These are phyloP conservation scores for Leptinotarsa juncta DNA, from an alignment of 2,888 invertebrate species.

Conservation along the genomic window DNA sequence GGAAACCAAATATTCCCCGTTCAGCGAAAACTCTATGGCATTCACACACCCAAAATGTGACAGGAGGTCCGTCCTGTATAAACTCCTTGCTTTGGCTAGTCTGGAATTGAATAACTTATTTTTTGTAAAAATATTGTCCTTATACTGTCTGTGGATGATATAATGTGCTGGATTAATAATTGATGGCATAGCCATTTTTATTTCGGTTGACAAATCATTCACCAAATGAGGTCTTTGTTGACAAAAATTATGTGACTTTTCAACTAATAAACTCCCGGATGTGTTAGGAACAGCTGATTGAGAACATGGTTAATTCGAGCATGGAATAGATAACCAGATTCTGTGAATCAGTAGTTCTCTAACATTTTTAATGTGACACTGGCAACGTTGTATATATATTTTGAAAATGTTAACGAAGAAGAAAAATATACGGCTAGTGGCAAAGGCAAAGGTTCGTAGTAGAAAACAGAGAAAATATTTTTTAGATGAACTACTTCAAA, in stretches of 20 bases:
- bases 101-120: slow-evolving; percentile 72
- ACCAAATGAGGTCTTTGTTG: slow-evolving; percentile 43
- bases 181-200: slow-evolving; percentile 66
- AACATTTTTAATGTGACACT: neutral
- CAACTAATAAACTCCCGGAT: slow-evolving; percentile 30
- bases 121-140: slow-evolving; percentile 70
- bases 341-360: neutral
- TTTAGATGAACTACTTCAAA: no score
- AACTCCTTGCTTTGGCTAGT: slow-evolving; percentile 76
- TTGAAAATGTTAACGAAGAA: no score
- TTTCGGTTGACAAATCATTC: slow-evolving; percentile 35
- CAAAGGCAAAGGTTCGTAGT: no score
- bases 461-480: no score
- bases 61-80: slow-evolving; percentile 85
- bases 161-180: slow-evolving; percentile 72
- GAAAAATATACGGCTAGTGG: no score
- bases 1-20: slow-evolving; percentile 88
- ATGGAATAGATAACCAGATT: neutral
- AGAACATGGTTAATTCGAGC: neutral
- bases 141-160: slow-evolving; percentile 73
- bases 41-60: slow-evolving; percentile 97
- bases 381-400: neutral
- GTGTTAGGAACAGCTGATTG: slow-evolving; percentile 42
- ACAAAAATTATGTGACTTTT: slow-evolving; percentile 43
- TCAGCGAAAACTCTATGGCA: slow-evolving; percentile 92